Evolutionary conservation across 2,113 vertebrate genomes (phyloP).

Genomic region (Polypterus senegalus): DNA sequence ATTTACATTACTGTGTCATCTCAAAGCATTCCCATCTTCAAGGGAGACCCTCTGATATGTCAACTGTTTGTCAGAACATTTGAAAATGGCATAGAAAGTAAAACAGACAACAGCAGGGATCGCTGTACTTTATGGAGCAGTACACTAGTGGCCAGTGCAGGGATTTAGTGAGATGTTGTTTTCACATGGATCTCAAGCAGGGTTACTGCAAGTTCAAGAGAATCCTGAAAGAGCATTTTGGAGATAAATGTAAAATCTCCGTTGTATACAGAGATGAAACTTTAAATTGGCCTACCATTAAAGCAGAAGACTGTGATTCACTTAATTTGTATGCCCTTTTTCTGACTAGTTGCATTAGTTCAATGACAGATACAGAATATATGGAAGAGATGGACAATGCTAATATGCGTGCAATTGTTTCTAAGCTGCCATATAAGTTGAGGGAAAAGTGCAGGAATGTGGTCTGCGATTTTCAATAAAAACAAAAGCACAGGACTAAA

Average conservation of each 20-base stretch:
- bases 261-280: slow-evolving; percentile 1
- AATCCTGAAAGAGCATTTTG: background rate
- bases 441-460: slow-evolving; percentile 10
- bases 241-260: slow-evolving; percentile 5
- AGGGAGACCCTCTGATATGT: background rate
- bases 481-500: background rate
- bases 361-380: slow-evolving; percentile 6
- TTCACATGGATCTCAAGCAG: background rate
- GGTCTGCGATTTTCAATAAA: slow-evolving; percentile 12
- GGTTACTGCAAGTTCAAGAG: background rate
- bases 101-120: background rate
- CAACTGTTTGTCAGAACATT: background rate
- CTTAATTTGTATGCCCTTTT: slow-evolving; percentile 12
- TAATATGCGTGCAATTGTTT: slow-evolving; percentile 2
- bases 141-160: background rate
- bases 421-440: slow-evolving; percentile 11
- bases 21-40: background rate
- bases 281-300: slow-evolving; percentile 5
- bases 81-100: background rate
- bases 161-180: background rate
- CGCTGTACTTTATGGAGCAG: background rate
- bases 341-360: slow-evolving; percentile 10
- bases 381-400: slow-evolving; percentile 12
- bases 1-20: background rate
- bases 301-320: slow-evolving; percentile 4